Base-by-base conservation (phyloP, 2,113 vertebrate species). In the Polypterus senegalus region DNA sequence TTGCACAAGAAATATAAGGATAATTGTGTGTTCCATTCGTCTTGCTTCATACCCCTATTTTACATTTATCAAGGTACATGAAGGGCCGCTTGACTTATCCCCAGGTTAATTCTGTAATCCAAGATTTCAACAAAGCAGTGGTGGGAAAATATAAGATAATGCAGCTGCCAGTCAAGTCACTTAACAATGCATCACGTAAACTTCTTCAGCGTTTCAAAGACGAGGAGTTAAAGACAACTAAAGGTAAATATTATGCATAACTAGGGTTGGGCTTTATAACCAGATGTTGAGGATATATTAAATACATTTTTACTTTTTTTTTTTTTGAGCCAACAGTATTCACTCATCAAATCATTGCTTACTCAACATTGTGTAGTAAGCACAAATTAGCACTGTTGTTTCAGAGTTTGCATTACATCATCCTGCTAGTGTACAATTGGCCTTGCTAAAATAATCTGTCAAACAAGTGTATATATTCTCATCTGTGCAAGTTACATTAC, bases 141-240 rank as follows among this genome's bases (percentile, higher is more conserved):
- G 58, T 63, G 3, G 67, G 66, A 48, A 98, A 97, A 66, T 95
- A 97, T 63, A 92, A 81, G 72, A 92, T 98, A 65, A 1, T 94
- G 10, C 68, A 76, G 43, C 88, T 90, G 51, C 67, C 91, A 0
- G 3, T 68, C 44, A 91, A 79, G 63, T 70, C 67, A 0, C 69
- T 94, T 73, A 87, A 6, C 66, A 77, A 70, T 7, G 1, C 68
- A 0, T 3, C 54, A 11, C 85, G 83, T 57, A 89, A 75, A 44
- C 87, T 92, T 9, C 84, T 87, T 47, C 75, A 86, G 71, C 81
- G 86, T 56, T 97, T 92, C 67, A 76, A 85, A 51, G 80, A 88
- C 4, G 83, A 94, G 67, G 93, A 97, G 79, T 93, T 76, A 0
- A 87, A 89, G 64, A 83, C 88, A 0, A 95, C 91, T 0, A 93